Base-by-base conservation (phyloP, 92 coral and sea anemone genomes). In the Phenganax marumi region DNA sequence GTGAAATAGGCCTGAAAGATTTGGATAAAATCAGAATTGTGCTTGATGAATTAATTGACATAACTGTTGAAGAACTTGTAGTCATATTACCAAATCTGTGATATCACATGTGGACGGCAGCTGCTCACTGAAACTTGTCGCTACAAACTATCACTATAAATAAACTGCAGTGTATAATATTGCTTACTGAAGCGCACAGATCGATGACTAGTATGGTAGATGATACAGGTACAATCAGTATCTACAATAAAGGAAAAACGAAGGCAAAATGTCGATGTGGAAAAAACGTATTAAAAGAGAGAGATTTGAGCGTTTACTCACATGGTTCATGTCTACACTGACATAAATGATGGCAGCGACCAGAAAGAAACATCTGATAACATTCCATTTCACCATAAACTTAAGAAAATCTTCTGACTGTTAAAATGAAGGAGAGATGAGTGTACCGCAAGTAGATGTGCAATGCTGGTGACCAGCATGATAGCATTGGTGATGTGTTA, bases 331-430 rank as follows among this genome's bases (percentile, higher is more conserved):
- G 7, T 64, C 70, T 10, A 64, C 43, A 11, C 43, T 6, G 70
- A 64, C 46, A 13, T 64, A 64, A 21, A 64, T 2, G 26, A 64
- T 64, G 70, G 70, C 70, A 64, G 8, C 60, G 50, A 73, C 50
- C 12, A 8, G 2, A 50, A 73, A 50, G 33, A 73, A 50, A 73
- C 61, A 73, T 52, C 78, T 48, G 6, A 73, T 25, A 18, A 73
- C 60, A 46, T 73, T 73, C 78, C 78, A 73, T 48, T n/a, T 73
- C 10, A 73, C 43, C 58, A 73, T 73, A 13, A 73, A 73, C 33
- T 48, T 16, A 17, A 48, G 8, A 43, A 73, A 73, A 47, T 73
- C 56, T 50, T 73, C 78, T 50, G 78, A 73, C 58, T 73, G 52
- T 51, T 25, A 70, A 48, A 10, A 50, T 12, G 24, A 21, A 16